phyloP scores from a whole-genome alignment of 2,797 vertebrate species.

The Gadopsis marmoratus region DNA sequence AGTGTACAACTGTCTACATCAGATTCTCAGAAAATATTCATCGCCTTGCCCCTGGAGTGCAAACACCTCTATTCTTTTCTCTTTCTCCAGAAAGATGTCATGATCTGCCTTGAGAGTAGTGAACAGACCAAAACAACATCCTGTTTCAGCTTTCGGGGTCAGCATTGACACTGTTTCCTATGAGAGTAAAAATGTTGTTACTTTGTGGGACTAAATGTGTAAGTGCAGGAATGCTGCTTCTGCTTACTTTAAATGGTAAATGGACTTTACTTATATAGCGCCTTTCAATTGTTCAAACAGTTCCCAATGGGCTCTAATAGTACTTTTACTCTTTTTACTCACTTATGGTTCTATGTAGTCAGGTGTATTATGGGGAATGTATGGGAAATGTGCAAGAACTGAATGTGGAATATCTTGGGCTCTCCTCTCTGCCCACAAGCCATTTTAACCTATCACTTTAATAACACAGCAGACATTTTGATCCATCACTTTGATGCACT shows the following conservation, averaged over 20 bases:
- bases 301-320: no score
- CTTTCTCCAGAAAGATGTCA: no score
- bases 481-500: not conserved
- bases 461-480: not conserved
- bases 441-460: constrained; percentile 15
- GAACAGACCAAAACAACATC: constrained; percentile 19
- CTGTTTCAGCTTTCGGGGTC: not conserved
- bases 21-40: not conserved
- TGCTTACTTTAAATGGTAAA: not conserved
- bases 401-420: not conserved
- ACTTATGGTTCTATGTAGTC: not conserved
- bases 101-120: constrained; percentile 12
- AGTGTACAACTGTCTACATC: not conserved
- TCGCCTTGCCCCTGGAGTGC: no score
- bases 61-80: no score
- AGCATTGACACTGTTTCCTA: not conserved
- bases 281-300: no score
- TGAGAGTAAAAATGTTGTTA: constrained; percentile 14
- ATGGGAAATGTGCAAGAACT: not conserved
- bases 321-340: no score
- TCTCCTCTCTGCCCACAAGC: not conserved
- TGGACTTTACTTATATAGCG: no score
- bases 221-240: not conserved
- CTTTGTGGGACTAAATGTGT: not conserved
- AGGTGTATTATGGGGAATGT: not conserved